Evolutionary conservation across 2,797 vertebrate genomes (phyloP).

Genomic region (Enteromius thamalakanensis): DNA sequence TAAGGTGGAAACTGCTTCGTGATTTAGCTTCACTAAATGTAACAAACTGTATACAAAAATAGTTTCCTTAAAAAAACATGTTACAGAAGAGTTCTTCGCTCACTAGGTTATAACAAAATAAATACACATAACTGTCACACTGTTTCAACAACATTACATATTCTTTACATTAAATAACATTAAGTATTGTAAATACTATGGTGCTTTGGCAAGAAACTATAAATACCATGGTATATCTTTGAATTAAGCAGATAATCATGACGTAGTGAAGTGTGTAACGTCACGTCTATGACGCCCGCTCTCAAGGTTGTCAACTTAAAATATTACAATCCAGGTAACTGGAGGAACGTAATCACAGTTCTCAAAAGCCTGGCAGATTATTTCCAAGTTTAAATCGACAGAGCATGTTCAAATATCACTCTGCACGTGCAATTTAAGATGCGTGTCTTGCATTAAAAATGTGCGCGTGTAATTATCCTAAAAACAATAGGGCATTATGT

Average conservation of each 20-base stretch:
- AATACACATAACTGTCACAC: not conserved
- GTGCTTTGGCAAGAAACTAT: not conserved
- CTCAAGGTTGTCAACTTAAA: constrained; percentile 2
- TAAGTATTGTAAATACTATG: not conserved
- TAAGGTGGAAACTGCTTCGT: not conserved
- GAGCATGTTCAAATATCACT: not conserved
- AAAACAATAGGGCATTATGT: constrained; percentile 53
- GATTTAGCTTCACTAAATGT: not conserved
- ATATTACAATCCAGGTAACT: not conserved
- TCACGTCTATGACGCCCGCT: constrained; percentile 1
- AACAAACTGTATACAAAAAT: not conserved
- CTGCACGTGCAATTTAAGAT: not conserved
- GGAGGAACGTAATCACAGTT: not conserved
- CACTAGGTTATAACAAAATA: not conserved
- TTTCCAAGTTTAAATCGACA: not conserved
- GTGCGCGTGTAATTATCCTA: constrained; percentile 6
- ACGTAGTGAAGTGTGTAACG: constrained; percentile 14
- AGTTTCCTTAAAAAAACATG: not conserved
- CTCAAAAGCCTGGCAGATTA: too few relatives aligned
- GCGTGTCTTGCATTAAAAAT: not conserved
- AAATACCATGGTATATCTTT: not conserved
- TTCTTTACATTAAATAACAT: not conserved
- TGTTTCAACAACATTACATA: not conserved
- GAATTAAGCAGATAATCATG: not conserved
- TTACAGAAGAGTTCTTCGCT: not conserved